Evolutionary conservation across 64 coral and sea anemone genomes (phyloP), one percentile per base, ranked within the genome.

Genomic region (Pocillopora damicornis): DNA sequence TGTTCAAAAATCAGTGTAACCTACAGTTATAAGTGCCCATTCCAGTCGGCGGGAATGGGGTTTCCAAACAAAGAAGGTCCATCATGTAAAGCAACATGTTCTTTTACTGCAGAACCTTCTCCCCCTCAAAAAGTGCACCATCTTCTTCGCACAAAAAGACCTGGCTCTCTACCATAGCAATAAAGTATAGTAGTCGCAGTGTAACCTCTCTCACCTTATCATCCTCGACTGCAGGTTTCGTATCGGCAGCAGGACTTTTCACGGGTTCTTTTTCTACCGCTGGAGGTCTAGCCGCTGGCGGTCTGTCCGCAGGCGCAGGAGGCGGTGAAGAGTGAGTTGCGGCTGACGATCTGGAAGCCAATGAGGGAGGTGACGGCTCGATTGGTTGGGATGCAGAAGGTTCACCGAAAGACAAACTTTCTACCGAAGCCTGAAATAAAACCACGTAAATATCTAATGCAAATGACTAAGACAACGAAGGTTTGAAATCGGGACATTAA

Each of bases 361-460:
- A 86, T 26, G 82, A 35, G 0, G 88, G 75, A 26, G 75, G 76
- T 20, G 86, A 63, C 8, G 59, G 74, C 18, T 90, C 94, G 14
- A 79, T 89, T 58, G 86, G 23, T 25, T 92, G 75, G 17, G 78
- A 63, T 26, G 90, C 82, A 36, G 88, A 82, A 9, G 72, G 66
- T 15, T 90, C 90, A 37, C 25, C 80, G 15, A 95, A 83, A 22
- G 80, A 73, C 59, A 96, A 37, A 45, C 89, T 89, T 62, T 96
- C 94, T 64, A 90, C 94, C 9, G 81, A 87, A 13, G 87, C 61
- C 94, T 96, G 61, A 13, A 67, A 63, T 59, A 75, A 66, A n/a
- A 67, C 79, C 74, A 23, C 60, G 77, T 7, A 4, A 36, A 35
- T 51, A 51, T 51, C 2, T 51, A 51, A 2, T 7, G 42, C 42